Evolutionary conservation across 2,113 vertebrate genomes (phyloP).

Genomic region (Chloebia gouldiae): DNA sequence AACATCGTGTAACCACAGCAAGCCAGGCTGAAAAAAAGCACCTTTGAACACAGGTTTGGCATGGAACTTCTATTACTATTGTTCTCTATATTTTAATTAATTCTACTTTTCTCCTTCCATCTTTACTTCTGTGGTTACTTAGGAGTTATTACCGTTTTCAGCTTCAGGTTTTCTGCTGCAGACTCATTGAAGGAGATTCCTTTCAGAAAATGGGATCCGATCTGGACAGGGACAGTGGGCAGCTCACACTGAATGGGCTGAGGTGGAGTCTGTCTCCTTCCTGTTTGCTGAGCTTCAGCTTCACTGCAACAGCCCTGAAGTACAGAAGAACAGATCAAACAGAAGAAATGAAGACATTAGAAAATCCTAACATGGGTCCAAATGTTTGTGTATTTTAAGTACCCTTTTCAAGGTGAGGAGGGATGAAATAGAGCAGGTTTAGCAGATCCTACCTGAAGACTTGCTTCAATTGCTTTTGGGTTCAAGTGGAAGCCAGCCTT

Average conservation of each 20-base stretch:
- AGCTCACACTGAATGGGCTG: conserved; percentile 97
- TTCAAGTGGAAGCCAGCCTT: conserved; percentile 97
- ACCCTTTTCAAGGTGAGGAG: not conserved
- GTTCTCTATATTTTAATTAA: not conserved
- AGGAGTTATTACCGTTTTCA: conserved; percentile 86
- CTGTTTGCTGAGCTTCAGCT: conserved; percentile 94
- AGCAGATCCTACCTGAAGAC: conserved; percentile 84
- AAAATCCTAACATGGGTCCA: not conserved
- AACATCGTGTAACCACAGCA: not conserved
- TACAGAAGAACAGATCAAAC: not conserved
- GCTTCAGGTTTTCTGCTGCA: conserved; percentile 93
- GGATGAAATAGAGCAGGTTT: not conserved
- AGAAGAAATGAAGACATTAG: not conserved
- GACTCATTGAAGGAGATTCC: conserved; percentile 97
- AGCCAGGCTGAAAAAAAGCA: not conserved
- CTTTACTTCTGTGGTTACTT: not conserved
- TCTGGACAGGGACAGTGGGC: conserved; percentile 95
- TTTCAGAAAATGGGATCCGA: conserved; percentile 94
- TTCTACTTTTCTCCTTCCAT: not conserved
- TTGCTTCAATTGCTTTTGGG: conserved; percentile 92
- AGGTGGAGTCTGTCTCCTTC: conserved; percentile 90
- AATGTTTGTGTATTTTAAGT: not conserved
- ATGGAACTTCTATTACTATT: not conserved
- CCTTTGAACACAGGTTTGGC: not conserved
- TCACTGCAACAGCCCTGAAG: conserved; percentile 94